These are phyloP conservation scores for Temnothorax unifasciatus DNA, from an alignment of 2,888 invertebrate species.

Conservation along the genomic window DNA sequence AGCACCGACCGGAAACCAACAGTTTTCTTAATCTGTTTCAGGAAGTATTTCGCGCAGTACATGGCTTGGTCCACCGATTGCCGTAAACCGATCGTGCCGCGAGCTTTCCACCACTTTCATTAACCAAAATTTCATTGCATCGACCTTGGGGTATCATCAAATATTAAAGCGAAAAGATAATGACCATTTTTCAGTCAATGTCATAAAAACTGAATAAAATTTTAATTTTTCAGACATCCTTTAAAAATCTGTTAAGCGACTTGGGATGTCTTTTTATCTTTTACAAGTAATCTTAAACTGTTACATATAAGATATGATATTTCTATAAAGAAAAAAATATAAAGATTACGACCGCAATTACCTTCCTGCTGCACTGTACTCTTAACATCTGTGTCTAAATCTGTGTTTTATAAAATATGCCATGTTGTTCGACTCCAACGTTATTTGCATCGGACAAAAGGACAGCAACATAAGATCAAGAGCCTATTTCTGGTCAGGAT, in stretches of 20 bases:
- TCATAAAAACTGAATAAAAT: not conserved
- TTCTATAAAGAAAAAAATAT: not conserved
- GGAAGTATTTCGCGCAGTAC: slow-evolving; percentile 88
- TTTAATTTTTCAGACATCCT: not conserved
- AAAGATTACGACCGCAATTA: slow-evolving; percentile 69
- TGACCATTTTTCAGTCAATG: not conserved
- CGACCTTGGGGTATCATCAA: slow-evolving; percentile 87
- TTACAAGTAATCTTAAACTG: not conserved
- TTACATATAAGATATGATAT: not conserved
- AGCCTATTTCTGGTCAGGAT: slow-evolving; percentile 89
- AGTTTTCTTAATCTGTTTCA: slow-evolving; percentile 86
- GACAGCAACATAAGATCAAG: too few relatives aligned
- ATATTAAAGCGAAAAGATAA: not conserved
- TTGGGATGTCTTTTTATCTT: not conserved
- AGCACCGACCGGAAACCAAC: slow-evolving; percentile 90
- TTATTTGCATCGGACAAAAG: slow-evolving; percentile 88
- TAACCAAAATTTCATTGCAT: slow-evolving; percentile 96
- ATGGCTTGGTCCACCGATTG: slow-evolving; percentile 90
- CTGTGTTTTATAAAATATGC: slow-evolving; percentile 93
- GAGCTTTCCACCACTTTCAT: slow-evolving; percentile 96
- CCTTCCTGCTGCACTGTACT: slow-evolving; percentile 97
- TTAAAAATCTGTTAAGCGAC: not conserved
- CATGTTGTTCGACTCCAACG: slow-evolving; percentile 92
- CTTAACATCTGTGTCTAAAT: slow-evolving; percentile 94
- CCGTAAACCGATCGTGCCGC: slow-evolving; percentile 90